Percentiles rank a stretch among this genome's conserved stretches.
Evolutionary conservation across 2,797 vertebrate genomes (phyloP).

Genomic region (Varecia variegata): DNA sequence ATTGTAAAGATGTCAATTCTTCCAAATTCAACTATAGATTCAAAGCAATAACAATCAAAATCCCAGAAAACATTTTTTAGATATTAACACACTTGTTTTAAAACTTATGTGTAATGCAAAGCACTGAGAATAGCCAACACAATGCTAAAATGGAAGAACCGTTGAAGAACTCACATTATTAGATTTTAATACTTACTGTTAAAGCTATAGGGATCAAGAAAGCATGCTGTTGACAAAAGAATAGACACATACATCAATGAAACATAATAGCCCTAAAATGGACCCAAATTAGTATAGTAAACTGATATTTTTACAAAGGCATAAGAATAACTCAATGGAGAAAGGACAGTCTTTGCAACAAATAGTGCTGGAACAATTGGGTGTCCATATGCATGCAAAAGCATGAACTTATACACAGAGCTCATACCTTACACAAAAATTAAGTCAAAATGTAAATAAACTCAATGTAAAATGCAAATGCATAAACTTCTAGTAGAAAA

Average conservation of each 20-base stretch:
- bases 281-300: background rate
- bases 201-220: background rate
- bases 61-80: background rate
- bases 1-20: background rate
- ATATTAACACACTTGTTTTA: background rate
- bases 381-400: background rate
- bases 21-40: background rate
- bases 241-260: background rate
- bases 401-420: no score
- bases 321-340: background rate
- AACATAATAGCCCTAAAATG: background rate
- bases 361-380: background rate
- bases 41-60: background rate
- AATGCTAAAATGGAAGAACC: background rate
- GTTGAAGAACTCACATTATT: background rate
- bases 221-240: background rate
- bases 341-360: background rate
- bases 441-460: background rate
- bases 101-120: background rate
- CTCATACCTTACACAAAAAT: background rate
- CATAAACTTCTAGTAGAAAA: background rate
- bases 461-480: background rate
- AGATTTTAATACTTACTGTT: constrained; percentile 26
- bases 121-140: background rate
- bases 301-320: background rate